These are phyloP conservation scores for Drosophila putrida DNA, from an alignment of 2,888 invertebrate species.

Conservation along the genomic window DNA sequence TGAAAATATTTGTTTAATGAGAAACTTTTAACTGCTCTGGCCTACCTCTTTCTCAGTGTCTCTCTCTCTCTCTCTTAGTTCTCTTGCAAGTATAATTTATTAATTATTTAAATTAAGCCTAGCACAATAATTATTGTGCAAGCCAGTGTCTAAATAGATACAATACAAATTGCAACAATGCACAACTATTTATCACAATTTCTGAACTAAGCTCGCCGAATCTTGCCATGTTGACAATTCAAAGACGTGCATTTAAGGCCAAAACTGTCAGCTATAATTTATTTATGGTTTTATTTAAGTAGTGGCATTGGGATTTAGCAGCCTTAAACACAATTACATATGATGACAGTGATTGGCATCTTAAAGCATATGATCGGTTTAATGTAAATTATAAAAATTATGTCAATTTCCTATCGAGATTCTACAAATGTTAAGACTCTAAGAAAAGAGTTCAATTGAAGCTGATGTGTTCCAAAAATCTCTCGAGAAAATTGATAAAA, in stretches of 20 bases:
- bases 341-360: neutral
- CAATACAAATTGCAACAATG: conserved; percentile 13
- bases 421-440: neutral
- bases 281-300: conserved; percentile 21
- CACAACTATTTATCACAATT: conserved; percentile 35
- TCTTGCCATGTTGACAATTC: conserved; percentile 21
- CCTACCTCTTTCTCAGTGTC: conserved; percentile 35
- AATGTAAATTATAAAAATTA: too few relatives aligned
- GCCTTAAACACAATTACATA: neutral
- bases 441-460: too few relatives aligned
- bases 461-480: too few relatives aligned
- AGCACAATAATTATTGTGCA: conserved; percentile 59
- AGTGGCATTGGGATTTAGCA: conserved; percentile 15
- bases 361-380: neutral
- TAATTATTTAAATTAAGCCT: conserved; percentile 77
- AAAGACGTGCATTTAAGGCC: conserved; percentile 7
- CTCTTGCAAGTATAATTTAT: conserved; percentile 68
- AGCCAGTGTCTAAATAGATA: conserved; percentile 39
- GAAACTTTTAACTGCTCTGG: conserved; percentile 77
- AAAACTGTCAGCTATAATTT: conserved; percentile 33
- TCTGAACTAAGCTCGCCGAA: conserved; percentile 12
- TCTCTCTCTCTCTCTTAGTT: neutral
- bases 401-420: too few relatives aligned
- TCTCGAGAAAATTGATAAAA: too few relatives aligned
- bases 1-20: conserved; percentile 82